Evolutionary conservation across 23 tunicate genomes (phyloP).

Genomic region (Ciona savignyi): DNA sequence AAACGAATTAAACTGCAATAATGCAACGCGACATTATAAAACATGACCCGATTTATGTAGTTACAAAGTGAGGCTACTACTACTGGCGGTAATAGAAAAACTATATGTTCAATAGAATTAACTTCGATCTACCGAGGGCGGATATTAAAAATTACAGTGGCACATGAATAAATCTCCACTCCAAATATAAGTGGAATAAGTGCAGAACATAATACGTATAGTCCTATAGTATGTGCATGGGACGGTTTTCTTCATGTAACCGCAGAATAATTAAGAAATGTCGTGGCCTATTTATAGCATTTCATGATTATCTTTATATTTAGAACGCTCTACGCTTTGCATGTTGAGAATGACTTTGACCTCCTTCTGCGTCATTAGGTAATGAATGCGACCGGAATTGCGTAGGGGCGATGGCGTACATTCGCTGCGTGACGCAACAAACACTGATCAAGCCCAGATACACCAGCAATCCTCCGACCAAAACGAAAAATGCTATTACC

Average conservation of each 20-base stretch:
- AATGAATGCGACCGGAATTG: not conserved
- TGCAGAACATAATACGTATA: too few species aligned
- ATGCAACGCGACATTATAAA: too few species aligned
- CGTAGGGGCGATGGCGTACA: conserved; percentile 32
- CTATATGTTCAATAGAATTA: not conserved
- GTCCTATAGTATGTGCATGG: too few species aligned
- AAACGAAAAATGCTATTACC: conserved; percentile 31
- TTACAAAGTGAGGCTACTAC: too few species aligned
- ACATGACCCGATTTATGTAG: too few species aligned
- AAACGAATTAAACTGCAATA: not conserved
- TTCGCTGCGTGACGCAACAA: conserved; percentile 37
- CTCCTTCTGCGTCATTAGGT: not conserved
- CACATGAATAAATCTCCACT: not conserved
- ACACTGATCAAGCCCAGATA: conserved; percentile 39
- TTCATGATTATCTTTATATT: too few species aligned
- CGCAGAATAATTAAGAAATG: too few species aligned
- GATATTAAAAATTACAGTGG: not conserved
- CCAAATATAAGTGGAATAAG: not conserved
- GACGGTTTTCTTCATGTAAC: too few species aligned
- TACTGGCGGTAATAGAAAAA: too few species aligned
- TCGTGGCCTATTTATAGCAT: too few species aligned
- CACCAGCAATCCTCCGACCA: conserved; percentile 39
- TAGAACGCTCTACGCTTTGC: too few species aligned
- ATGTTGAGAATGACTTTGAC: too few species aligned
- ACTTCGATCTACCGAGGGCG: not conserved